Conservation (phyloP, 1,140 invertebrate species). For the Saccostrea cuccullata region DNA sequence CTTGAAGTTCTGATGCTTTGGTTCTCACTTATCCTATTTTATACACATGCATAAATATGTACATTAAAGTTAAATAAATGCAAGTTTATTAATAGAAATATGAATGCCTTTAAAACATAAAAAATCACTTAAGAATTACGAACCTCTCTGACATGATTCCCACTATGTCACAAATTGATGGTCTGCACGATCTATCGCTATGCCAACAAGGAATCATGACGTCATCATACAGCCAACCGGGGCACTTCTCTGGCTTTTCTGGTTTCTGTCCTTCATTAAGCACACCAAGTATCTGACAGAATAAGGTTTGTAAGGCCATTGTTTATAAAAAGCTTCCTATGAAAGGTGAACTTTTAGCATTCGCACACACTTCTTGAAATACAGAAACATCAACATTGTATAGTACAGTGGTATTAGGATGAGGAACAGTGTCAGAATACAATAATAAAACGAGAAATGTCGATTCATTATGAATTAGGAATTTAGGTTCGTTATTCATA, state of each 20-base stretch:
- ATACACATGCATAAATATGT: no score
- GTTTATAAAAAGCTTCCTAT: no score
- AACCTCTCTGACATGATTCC: constrained; percentile 4
- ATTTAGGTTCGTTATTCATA: no score
- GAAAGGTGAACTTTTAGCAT: no score
- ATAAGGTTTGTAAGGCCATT: no score
- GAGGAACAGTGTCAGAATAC: no score
- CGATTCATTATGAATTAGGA: no score
- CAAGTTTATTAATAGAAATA: background rate
- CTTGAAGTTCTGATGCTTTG: background rate
- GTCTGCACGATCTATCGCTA: constrained; percentile 15
- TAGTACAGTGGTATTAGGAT: no score
- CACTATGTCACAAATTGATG: background rate
- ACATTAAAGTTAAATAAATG: background rate
- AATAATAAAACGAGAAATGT: no score
- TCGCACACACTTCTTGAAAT: no score
- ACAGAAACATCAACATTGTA: no score
- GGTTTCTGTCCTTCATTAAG: constrained; percentile 15
- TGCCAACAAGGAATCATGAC: constrained; percentile 33
- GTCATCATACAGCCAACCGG: constrained; percentile 23
- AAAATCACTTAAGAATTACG: background rate
- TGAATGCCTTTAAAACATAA: background rate
- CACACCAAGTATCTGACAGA: background rate
- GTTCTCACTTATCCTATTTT: background rate
- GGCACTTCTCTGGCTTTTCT: background rate